Evolutionary conservation across 2,113 vertebrate species (phyloP), one percentile per base, ranked within the genome.

Genomic region (Peromyscus californicus): DNA sequence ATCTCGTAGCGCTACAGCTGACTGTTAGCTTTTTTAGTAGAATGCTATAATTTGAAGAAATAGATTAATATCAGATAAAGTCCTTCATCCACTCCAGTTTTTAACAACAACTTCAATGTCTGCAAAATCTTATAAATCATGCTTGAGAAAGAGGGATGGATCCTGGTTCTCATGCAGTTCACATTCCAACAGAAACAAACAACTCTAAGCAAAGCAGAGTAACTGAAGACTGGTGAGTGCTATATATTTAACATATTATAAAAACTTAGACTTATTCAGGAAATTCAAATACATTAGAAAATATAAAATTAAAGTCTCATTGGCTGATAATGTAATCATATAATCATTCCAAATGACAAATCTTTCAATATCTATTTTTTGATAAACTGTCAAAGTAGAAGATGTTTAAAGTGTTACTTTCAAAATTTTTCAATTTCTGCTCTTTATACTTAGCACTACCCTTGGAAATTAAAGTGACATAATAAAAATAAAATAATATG

Each of bases 201-300:
- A 39, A 42, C 67, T 9, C 5, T 16, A 45, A 74, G 87, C 54
- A 48, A 92, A 84, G 39, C 31, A 24, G n/a, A 61, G 11, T 1
- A 74, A 84, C 51, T 22, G 3, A 94, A 79, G 3, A 10, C 24
- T 85, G 8, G 19, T 69, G 2, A 22, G 9, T 48, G 26, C 19
- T 72, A 74, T 87, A 54, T 3, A 82, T 59, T 84, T 59, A 42
- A 76, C 29, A 16, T 33, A 67, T 31, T 48, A 45, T 84, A 82
- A 67, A 51, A 15, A 80, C 5, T 69, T 72, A 42, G 39, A 63
- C 45, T 89, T 92, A 57, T 42, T 63, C 11, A 7, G 88, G 63
- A 87, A 67, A 92, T 92, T 79, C 51, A 92, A 97, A 90, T 54
- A 69, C 2, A 87, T 33, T 93, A 96, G 19, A n/a, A 65, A 65